Conservation (phyloP, 2,113 vertebrate genomes). For the Drymodes brunneopygia region DNA sequence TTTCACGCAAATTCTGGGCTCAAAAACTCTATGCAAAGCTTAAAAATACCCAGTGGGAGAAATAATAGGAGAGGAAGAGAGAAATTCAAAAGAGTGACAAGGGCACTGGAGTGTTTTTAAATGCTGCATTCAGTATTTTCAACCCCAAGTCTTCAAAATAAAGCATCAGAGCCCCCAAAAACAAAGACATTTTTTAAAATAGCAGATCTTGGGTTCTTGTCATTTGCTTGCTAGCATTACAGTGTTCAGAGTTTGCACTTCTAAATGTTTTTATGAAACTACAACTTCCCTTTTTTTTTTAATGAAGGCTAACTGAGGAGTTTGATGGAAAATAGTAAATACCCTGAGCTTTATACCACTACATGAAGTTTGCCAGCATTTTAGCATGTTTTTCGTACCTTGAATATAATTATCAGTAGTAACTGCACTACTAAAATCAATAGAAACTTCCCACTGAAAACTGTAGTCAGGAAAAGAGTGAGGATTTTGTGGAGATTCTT, state of each 20-base stretch:
- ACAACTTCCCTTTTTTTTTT: not conserved
- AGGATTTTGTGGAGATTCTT: not conserved
- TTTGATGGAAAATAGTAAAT: not conserved
- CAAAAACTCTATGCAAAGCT: not conserved
- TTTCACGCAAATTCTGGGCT: constrained; percentile 19
- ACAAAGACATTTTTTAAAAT: not conserved
- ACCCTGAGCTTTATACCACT: not conserved
- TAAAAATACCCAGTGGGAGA: constrained; percentile 41
- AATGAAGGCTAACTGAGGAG: not conserved
- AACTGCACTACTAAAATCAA: not conserved
- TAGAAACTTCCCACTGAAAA: not conserved
- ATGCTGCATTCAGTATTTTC: constrained; percentile 27
- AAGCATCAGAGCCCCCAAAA: not conserved
- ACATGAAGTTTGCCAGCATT: not conserved
- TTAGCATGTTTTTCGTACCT: not conserved
- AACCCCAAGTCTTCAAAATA: constrained; percentile 2
- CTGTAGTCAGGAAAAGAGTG: not conserved
- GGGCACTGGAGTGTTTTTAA: constrained; percentile 39
- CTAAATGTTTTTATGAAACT: not conserved
- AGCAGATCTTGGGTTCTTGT: not conserved
- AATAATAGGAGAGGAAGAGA: constrained; percentile 61
- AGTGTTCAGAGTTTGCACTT: not conserved
- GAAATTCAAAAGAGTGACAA: constrained; percentile 45
- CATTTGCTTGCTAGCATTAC: not conserved
- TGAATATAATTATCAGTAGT: not conserved